Conservation (phyloP, 1,140 invertebrate species). For the Trachymyrmex septentrionalis region DNA sequence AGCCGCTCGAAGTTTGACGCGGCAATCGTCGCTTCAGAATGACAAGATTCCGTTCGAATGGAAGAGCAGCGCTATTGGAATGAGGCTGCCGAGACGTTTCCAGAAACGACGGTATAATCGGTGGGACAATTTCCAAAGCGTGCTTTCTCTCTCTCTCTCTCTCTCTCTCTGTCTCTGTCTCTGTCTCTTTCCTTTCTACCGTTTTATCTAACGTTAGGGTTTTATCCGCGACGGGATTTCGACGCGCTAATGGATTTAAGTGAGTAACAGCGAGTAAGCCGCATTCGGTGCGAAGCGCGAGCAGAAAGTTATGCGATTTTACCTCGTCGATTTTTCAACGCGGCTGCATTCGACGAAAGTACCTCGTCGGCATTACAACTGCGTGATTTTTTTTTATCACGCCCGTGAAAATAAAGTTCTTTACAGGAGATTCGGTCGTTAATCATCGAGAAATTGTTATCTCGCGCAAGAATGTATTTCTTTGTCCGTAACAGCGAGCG, state of each 20-base stretch:
- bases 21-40: slow-evolving; percentile 61
- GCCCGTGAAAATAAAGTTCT: slow-evolving; percentile 32
- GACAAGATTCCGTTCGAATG: slow-evolving; percentile 59
- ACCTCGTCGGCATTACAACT: slow-evolving; percentile 29
- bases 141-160: background rate
- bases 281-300: slow-evolving; percentile 1
- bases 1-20: slow-evolving; percentile 56
- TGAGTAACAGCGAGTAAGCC: slow-evolving; percentile 44
- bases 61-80: slow-evolving; percentile 36
- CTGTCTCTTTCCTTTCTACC: too few relatives aligned
- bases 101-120: slow-evolving; percentile 57
- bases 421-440: slow-evolving; percentile 26
- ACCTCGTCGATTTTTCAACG: slow-evolving; percentile 30
- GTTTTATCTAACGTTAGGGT: slow-evolving; percentile 12
- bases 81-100: slow-evolving; percentile 39
- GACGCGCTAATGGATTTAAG: slow-evolving; percentile 59
- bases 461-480: slow-evolving; percentile 24
- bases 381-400: slow-evolving; percentile 40
- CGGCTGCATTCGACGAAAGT: slow-evolving; percentile 22
- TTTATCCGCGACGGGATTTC: slow-evolving; percentile 54
- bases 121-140: slow-evolving; percentile 53
- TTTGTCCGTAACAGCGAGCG: slow-evolving; percentile 28
- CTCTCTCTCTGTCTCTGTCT: background rate
- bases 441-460: slow-evolving; percentile 43
- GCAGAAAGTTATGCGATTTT: slow-evolving; percentile 45